Conservation (phyloP, 2,888 invertebrate species). For the Drosophila paranaensis region DNA sequence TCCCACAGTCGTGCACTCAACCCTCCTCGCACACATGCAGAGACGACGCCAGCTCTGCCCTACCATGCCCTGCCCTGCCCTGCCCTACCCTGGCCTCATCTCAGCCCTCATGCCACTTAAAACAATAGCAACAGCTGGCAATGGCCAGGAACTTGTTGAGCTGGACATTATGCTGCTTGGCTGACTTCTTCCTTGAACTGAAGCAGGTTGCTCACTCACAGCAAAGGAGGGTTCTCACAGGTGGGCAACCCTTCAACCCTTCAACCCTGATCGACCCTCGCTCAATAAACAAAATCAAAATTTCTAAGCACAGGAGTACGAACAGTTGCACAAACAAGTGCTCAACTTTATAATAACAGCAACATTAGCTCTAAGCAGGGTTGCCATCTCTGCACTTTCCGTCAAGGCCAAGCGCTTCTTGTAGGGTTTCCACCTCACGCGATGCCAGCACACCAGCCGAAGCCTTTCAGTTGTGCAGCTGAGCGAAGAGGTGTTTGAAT, state of each 20-base stretch:
- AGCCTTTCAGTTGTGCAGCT: conserved; percentile 6
- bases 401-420: conserved; percentile 41
- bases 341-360: neutral
- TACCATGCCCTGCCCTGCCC: neutral
- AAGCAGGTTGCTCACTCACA: neutral
- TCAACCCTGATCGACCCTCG: conserved; percentile 12
- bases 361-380: neutral
- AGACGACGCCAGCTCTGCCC: neutral
- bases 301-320: conserved; percentile 29
- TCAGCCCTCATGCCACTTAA: conserved; percentile 18
- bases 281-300: conserved; percentile 69
- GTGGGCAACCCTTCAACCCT: conserved; percentile 3
- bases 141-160: conserved; percentile 70
- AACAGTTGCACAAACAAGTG: conserved; percentile 66
- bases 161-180: conserved; percentile 66
- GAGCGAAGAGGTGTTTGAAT: neutral
- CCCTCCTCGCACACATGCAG: conserved; percentile 46
- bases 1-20: conserved; percentile 77
- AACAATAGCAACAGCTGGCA: conserved; percentile 66
- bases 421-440: conserved; percentile 39
- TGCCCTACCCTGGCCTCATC: neutral
- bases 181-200: conserved; percentile 51
- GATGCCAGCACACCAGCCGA: conserved; percentile 4
- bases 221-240: neutral
- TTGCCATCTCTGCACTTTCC: conserved; percentile 28